A percentile compares a stretch with the other conserved stretches of the same genome.
phyloP scores from a whole-genome alignment of 2,888 invertebrate species.

The Drosophila mimica region DNA sequence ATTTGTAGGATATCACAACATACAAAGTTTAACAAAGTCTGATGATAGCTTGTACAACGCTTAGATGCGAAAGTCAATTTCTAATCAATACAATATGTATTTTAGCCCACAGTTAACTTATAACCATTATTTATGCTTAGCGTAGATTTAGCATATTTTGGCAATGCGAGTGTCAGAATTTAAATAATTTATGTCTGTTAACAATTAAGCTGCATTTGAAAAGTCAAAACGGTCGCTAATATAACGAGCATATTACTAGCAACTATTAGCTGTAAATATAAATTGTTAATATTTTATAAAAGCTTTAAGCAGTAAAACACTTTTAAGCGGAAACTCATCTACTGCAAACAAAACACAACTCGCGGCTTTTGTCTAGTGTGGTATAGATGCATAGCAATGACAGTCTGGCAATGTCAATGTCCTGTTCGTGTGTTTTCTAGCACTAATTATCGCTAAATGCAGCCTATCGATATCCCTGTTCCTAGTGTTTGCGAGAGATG shows the following conservation, averaged over 20 bases:
- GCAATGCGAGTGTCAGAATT: no score
- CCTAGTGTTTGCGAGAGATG: constrained; percentile 2
- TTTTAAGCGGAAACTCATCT: background rate
- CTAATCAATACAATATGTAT: background rate
- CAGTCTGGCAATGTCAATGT: background rate
- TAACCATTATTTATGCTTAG: background rate
- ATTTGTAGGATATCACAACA: no score
- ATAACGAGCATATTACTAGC: background rate
- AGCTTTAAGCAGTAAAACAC: background rate
- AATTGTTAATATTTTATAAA: background rate
- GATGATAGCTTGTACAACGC: background rate
- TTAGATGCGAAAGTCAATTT: background rate
- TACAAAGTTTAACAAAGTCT: background rate
- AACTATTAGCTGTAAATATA: background rate
- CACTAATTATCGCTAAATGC: constrained; percentile 3
- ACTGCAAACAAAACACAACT: background rate
- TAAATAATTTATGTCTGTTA: background rate
- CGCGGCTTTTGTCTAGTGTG: background rate
- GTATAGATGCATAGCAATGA: background rate
- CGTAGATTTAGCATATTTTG: background rate
- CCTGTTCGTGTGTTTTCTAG: background rate
- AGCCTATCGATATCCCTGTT: background rate
- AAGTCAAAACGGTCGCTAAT: background rate
- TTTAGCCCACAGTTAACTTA: background rate
- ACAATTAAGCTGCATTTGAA: background rate